These are phyloP conservation scores for Tetrao urogallus DNA, from an alignment of 2,113 vertebrate genomes.

Conservation along the genomic window DNA sequence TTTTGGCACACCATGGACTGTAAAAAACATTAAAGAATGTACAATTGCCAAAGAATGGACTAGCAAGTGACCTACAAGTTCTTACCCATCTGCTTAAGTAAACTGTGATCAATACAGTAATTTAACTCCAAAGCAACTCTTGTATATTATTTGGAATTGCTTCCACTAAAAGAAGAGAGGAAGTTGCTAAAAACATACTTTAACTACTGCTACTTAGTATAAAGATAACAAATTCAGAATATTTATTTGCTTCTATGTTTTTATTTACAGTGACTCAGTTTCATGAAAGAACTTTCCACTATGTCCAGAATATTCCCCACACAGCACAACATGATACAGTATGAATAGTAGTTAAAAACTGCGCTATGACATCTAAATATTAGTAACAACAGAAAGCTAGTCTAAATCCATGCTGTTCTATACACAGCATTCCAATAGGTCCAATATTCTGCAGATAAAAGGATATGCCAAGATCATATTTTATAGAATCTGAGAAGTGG, in stretches of 20 bases:
- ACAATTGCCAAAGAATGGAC: background rate
- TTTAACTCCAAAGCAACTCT: background rate
- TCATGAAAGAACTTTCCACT: background rate
- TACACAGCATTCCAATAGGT: background rate
- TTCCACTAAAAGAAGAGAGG: background rate
- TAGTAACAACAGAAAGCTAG: background rate
- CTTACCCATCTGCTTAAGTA: background rate
- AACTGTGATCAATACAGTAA: background rate
- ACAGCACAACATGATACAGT: rapidly evolving
- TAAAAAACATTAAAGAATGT: background rate
- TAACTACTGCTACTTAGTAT: background rate
- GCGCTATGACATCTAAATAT: background rate
- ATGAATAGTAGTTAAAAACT: background rate
- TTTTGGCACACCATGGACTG: background rate
- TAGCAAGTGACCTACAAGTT: background rate
- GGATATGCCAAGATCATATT: background rate
- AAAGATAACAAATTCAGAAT: background rate
- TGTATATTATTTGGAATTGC: background rate
- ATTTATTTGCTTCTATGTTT: background rate
- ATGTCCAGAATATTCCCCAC: background rate
- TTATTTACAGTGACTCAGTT: background rate
- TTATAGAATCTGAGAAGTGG: background rate
- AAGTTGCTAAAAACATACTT: background rate
- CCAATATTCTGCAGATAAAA: background rate
- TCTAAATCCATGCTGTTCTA: background rate